Evolutionary conservation across 2,888 invertebrate genomes (phyloP), one percentile per base, ranked within the genome.

Genomic region (Macaria notata): DNA sequence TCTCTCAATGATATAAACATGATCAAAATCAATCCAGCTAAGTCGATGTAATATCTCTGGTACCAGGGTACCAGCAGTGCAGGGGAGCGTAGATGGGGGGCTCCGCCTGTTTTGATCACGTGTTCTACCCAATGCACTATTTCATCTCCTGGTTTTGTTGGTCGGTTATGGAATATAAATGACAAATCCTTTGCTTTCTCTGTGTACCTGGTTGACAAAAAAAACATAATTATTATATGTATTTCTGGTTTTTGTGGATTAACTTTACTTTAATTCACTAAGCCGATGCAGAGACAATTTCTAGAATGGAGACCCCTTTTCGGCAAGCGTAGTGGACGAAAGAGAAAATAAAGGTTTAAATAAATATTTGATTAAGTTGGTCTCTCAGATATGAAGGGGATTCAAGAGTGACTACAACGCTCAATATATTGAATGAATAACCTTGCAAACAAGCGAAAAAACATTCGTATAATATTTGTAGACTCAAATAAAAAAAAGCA

Each of bases 11-110:
- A 19, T 19, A 19, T 19, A 19, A 19, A 19, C 19, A 19, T 19
- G 19, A 19, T 19, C 19, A 19, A 19, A 19, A 19, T 19, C 19
- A 19, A 19, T 19, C 19, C 39, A 30, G 30, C 48, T 5, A 72
- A 59, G 55, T 83, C 81, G 3, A 82, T 59, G 56, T 77, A 81
- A 33, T 71, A 43, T 61, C 74, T 80, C 70, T 81, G 77, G 70
- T 79, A 80, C 69, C 72, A 71, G 9, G 78, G 72, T 30, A 76
- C 56, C 43, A 58, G 30, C 0, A 79, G 67, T 0, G 76, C 79
- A 0, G 70, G 71, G 0, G 81, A 79, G 43, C 77, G 76, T 3
- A 81, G 69, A 58, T 80, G 75, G 3, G 62, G 67, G 0, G 81
- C 82, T 3, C 81, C 82, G 0, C 64, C 45, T 0, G 78, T 79